Percentiles rank a stretch among this genome's conserved stretches.
Evolutionary conservation across 2,797 vertebrate species (phyloP).

Genomic region (Thalassophryne amazonica): DNA sequence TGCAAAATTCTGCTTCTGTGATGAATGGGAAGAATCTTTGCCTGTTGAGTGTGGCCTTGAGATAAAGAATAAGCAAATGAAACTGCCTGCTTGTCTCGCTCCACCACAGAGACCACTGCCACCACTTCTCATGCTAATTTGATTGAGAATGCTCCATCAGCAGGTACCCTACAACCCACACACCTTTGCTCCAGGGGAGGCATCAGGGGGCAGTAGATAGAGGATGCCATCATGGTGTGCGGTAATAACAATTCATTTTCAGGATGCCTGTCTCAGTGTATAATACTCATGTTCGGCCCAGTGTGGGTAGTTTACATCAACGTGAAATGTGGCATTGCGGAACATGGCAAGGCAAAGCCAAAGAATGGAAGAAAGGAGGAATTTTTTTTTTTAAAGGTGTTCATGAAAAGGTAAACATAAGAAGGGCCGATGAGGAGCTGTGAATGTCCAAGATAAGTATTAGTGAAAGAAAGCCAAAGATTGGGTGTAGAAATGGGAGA

Average conservation of each 20-base stretch:
- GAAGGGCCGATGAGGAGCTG: too few relatives aligned
- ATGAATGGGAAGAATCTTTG: conserved; percentile 62
- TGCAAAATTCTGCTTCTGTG: conserved; percentile 62
- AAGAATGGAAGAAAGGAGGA: conserved; percentile 1
- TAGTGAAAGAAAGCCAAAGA: too few relatives aligned
- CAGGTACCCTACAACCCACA: conserved; percentile 48
- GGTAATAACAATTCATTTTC: conserved; percentile 68
- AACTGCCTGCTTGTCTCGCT: conserved; percentile 52
- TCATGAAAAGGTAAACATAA: too few relatives aligned
- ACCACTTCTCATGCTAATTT: conserved; percentile 71
- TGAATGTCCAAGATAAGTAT: too few relatives aligned
- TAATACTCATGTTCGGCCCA: conserved; percentile 60
- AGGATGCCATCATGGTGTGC: conserved; percentile 38
- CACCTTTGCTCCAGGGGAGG: conserved; percentile 49
- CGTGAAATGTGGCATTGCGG: conserved; percentile 43
- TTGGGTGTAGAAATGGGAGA: too few relatives aligned
- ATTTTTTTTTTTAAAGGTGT: too few relatives aligned
- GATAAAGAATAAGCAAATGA: conserved; percentile 78
- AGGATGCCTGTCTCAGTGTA: conserved; percentile 58
- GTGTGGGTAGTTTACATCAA: conserved; percentile 65
- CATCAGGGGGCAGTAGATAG: conserved; percentile 14
- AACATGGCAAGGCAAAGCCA: conserved; percentile 14
- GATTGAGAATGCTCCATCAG: conserved; percentile 67
- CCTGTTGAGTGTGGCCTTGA: conserved; percentile 64
- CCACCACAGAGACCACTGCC: conserved; percentile 42